These are phyloP conservation scores for Charanyca ferruginea DNA, from an alignment of 2,888 invertebrate genomes.

Conservation along the genomic window DNA sequence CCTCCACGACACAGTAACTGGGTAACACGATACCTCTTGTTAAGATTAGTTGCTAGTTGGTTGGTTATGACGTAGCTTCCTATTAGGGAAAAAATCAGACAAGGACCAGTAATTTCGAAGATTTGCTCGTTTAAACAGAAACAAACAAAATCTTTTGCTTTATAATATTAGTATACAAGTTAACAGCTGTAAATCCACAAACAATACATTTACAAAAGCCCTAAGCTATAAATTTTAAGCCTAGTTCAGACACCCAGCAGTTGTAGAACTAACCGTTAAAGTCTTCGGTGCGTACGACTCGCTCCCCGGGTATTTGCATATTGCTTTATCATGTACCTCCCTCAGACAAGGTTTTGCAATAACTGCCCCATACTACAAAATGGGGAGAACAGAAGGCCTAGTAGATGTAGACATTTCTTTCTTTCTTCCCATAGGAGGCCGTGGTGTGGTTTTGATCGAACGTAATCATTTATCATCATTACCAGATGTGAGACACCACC, in stretches of 20 bases:
- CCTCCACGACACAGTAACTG: too few species aligned
- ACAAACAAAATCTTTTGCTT: too few species aligned
- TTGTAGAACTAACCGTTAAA: constrained; percentile 20
- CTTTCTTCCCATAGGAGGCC: not conserved
- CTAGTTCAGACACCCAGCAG: constrained; percentile 3
- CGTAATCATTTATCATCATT: too few species aligned
- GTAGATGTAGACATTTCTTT: not conserved
- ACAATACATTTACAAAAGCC: not conserved
- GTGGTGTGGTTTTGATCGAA: too few species aligned
- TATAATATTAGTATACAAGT: too few species aligned
- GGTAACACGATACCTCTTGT: too few species aligned
- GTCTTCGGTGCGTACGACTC: constrained; percentile 41
- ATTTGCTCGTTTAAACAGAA: too few species aligned
- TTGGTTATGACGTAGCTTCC: too few species aligned
- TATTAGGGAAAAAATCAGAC: too few species aligned
- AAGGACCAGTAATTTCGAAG: too few species aligned
- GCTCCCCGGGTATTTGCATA: constrained; percentile 75
- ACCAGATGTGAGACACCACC: too few species aligned
- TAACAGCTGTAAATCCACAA: not conserved
- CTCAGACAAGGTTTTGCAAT: constrained; percentile 77
- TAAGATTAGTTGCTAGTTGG: too few species aligned
- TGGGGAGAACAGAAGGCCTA: constrained; percentile 25
- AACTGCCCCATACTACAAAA: constrained; percentile 52
- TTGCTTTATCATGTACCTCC: constrained; percentile 76
- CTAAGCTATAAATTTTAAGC: constrained; percentile 5